Conservation (phyloP, 2,797 vertebrate genomes). For the Chiroxiphia lanceolata region DNA sequence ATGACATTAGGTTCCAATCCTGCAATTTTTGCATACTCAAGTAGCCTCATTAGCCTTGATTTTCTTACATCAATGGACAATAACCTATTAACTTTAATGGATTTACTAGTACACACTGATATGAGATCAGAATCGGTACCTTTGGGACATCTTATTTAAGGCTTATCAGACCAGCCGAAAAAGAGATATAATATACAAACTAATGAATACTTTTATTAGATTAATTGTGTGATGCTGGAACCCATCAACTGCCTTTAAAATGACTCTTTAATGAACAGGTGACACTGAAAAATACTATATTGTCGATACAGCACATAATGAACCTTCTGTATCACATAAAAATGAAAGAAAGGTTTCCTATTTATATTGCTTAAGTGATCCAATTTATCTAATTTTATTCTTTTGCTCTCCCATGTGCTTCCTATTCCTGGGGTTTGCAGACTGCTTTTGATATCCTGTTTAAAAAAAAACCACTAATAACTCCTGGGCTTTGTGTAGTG, state of each 20-base stretch:
- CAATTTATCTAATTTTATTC: slow-evolving; percentile 49
- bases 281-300: slow-evolving; percentile 61
- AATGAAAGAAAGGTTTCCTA: slow-evolving; percentile 59
- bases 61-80: slow-evolving; percentile 49
- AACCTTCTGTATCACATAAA: slow-evolving; percentile 63
- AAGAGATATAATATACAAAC: slow-evolving; percentile 37
- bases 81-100: slow-evolving; percentile 51
- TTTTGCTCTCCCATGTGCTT: neutral
- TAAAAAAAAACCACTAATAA: neutral
- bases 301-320: slow-evolving; percentile 58
- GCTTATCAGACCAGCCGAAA: slow-evolving; percentile 33
- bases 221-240: slow-evolving; percentile 28
- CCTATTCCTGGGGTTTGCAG: neutral
- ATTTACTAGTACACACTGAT: slow-evolving; percentile 55
- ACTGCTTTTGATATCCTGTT: neutral
- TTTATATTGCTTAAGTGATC: slow-evolving; percentile 47
- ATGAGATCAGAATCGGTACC: slow-evolving; percentile 42
- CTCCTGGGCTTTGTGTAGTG: neutral
- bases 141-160: slow-evolving; percentile 44
- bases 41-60: slow-evolving; percentile 58
- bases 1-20: neutral
- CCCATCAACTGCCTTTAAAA: slow-evolving; percentile 56
- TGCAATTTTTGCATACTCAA: slow-evolving; percentile 55
- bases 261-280: slow-evolving; percentile 67
- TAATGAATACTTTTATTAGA: slow-evolving; percentile 54